These are phyloP conservation scores for Agelas oroides DNA, from an alignment of 37 sponge, comb jelly and placozoan genomes.

Conservation along the genomic window DNA sequence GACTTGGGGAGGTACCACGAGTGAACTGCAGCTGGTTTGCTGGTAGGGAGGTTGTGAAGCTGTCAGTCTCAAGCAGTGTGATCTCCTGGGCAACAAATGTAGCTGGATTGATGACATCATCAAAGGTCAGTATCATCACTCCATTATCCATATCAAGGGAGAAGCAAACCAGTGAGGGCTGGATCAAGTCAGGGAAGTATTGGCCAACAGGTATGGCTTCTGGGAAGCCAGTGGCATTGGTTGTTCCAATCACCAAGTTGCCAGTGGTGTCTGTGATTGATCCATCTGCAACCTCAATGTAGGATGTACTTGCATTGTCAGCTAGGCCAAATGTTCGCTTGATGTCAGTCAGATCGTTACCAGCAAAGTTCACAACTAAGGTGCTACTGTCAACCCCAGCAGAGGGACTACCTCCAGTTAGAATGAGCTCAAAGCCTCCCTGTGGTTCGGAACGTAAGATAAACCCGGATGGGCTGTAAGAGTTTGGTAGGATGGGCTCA, in stretches of 20 bases:
- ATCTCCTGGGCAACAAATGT: constrained; percentile 63
- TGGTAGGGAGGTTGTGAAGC: constrained; percentile 15
- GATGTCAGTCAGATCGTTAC: constrained; percentile 65
- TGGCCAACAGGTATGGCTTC: constrained; percentile 23
- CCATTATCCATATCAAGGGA: constrained; percentile 88
- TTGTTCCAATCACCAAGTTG: constrained; percentile 78
- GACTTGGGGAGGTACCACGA: constrained; percentile 49
- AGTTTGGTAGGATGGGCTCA: constrained; percentile 67
- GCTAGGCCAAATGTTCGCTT: constrained; percentile 69
- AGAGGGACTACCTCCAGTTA: constrained; percentile 74
- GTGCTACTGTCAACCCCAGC: constrained; percentile 16
- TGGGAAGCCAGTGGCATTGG: constrained; percentile 16
- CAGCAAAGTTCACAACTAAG: constrained; percentile 32
- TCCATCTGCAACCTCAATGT: constrained; percentile 55
- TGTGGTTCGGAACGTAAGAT: constrained; percentile 42
- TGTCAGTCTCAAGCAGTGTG: constrained; percentile 56
- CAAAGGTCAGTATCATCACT: constrained; percentile 71
- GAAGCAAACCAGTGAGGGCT: constrained; percentile 72
- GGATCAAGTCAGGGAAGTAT: constrained; percentile 54
- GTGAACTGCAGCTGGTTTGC: constrained; percentile 53
- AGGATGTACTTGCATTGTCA: constrained; percentile 41
- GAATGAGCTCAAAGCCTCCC: constrained; percentile 31
- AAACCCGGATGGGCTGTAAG: constrained; percentile 51
- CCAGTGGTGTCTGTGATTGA: constrained; percentile 79
- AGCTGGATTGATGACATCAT: constrained; percentile 83